Conservation (phyloP, 1,140 invertebrate species). For the Drosophila prosaltans region DNA sequence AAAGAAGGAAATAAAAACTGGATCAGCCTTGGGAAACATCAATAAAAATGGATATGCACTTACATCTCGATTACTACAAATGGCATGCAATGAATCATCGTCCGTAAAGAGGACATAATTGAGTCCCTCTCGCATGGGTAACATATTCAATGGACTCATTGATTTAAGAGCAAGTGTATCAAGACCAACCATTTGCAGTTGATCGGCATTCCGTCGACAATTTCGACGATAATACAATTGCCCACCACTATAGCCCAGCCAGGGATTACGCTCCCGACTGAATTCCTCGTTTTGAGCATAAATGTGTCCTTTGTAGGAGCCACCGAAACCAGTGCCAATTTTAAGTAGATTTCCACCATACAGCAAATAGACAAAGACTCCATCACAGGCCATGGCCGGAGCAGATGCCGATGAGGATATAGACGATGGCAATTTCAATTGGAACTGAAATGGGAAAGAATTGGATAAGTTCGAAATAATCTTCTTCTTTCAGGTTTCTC, state of each 20-base stretch:
- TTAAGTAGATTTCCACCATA: slow-evolving; percentile 92
- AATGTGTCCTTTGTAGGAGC: slow-evolving; percentile 93
- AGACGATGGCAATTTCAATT: slow-evolving; percentile 48
- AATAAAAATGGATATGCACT: slow-evolving; percentile 11
- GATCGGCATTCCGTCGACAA: slow-evolving; percentile 71
- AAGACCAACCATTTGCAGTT: slow-evolving; percentile 75
- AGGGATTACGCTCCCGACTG: slow-evolving; percentile 89
- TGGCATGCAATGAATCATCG: slow-evolving; percentile 82
- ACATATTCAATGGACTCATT: slow-evolving; percentile 73
- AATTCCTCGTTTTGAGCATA: slow-evolving; percentile 92
- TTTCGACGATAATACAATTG: slow-evolving; percentile 77
- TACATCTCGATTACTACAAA: slow-evolving; percentile 82
- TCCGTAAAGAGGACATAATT: slow-evolving; percentile 82
- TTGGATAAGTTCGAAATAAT: neutral
- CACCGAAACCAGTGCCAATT: slow-evolving; percentile 96
- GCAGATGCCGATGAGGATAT: slow-evolving; percentile 60
- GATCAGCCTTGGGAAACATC: neutral
- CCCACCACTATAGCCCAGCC: slow-evolving; percentile 90
- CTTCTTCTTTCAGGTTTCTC: neutral
- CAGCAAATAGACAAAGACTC: slow-evolving; percentile 93
- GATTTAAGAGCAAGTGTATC: slow-evolving; percentile 75
- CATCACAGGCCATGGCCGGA: slow-evolving; percentile 91
- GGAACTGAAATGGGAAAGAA: slow-evolving; percentile 50
- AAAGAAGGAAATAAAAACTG: neutral
- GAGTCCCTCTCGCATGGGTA: slow-evolving; percentile 72